Evolutionary conservation across 2,888 invertebrate genomes (phyloP), one percentile per base, ranked within the genome.

Genomic region (Oscheius myriophilus): DNA sequence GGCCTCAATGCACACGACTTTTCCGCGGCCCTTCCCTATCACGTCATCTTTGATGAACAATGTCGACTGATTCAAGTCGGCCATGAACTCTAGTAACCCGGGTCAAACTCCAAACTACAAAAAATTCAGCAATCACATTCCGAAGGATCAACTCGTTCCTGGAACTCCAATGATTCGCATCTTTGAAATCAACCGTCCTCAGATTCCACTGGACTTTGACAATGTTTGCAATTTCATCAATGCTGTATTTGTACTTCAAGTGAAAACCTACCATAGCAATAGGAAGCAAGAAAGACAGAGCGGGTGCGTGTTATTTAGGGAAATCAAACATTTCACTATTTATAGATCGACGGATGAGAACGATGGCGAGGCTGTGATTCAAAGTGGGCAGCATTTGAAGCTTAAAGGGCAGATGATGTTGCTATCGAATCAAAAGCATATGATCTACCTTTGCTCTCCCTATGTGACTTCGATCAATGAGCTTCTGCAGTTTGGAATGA

Each of bases 161-260:
- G 84, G 83, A 26, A 83, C 83, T 2, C 83, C 84, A 7, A 62
- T 86, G 25, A 57, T 82, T 2, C 69, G 82, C n/a, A 71, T 84
- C 16, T 82, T 82, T 64, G 82, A 84, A 39, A 73, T 77, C 16
- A 77, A 74, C 49, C 83, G 84, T 0, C 86, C 86, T 1, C 83
- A 85, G 61, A 83, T 86, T 45, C 84, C 85, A 12, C 62, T 86
- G 53, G 85, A 84, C 59, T 86, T 83, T 57, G 86, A 85, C 51
- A 85, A 83, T 64, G 83, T 84, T 21, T 82, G 80, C 72, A 84
- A 85, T 69, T 85, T 85, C 69, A 85, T 85, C 70, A 85, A 85
- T 69, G 84, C 84, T 9, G 85, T 85, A 9, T 85, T 85, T 63
- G 85, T 85, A 3, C 72, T 85, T 0, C 83, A 85, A 67, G 80